Conservation (phyloP, 2,113 vertebrate species). For the Myotis brandtii region DNA sequence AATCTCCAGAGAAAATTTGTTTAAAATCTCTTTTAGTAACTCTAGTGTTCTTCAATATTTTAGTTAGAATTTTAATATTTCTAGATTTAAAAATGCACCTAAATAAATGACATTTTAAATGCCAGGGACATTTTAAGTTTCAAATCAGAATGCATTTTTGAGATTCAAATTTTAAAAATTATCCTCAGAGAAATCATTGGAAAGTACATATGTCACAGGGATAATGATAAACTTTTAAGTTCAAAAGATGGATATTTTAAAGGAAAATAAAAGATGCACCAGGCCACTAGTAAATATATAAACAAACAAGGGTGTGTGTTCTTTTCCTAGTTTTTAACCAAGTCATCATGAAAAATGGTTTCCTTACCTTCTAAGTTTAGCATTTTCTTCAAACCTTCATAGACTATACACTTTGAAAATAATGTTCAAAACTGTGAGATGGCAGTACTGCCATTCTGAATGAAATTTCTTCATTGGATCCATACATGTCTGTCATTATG, state of each 20-base stretch:
- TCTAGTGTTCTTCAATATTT: slow-evolving; percentile 20
- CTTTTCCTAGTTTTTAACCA: slow-evolving; percentile 2
- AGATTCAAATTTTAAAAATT: slow-evolving; percentile 26
- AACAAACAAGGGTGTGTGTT: background rate
- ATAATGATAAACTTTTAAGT: slow-evolving; percentile 23
- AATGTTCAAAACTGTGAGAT: slow-evolving; percentile 7
- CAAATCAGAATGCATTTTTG: slow-evolving; percentile 26
- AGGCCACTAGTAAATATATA: background rate
- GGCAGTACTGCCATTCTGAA: slow-evolving; percentile 6
- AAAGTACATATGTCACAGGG: slow-evolving; percentile 6
- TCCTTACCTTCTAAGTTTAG: slow-evolving; percentile 30
- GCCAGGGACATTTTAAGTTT: slow-evolving; percentile 48
- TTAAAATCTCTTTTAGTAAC: slow-evolving; percentile 25
- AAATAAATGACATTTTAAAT: slow-evolving; percentile 44
- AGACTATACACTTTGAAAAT: background rate
- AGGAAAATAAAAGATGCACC: background rate
- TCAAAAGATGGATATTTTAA: background rate
- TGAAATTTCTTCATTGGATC: background rate
- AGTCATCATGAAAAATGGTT: slow-evolving; percentile 18
- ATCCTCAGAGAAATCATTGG: slow-evolving; percentile 43
- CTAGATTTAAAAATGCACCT: slow-evolving; percentile 28
- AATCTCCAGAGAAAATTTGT: slow-evolving; percentile 19
- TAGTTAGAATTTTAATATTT: slow-evolving; percentile 60
- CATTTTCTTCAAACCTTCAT: slow-evolving; percentile 6
- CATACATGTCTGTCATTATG: background rate